Base-by-base conservation (phyloP, 2,797 vertebrate species). In the Propithecus deckenii region DNA sequence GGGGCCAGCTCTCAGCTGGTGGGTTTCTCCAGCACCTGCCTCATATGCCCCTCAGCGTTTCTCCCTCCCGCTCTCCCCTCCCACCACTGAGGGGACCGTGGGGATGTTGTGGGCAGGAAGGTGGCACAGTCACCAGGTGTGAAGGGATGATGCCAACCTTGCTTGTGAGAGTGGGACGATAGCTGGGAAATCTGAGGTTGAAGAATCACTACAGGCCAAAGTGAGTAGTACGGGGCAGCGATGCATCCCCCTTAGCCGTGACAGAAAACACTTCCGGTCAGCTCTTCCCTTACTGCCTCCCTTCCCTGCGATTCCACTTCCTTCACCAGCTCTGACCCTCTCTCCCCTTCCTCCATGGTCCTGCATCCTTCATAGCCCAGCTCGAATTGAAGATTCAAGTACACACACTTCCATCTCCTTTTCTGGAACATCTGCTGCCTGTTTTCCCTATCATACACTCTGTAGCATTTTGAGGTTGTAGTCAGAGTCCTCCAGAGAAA, bases 181-280 rank as follows among this genome's bases (percentile, higher is more conserved):
- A 13, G n/a, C 8, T 65, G 38, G 61, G 50, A 14, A 23, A 35
- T 38, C n/a, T 35, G 57, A 80, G 30, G 5, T 43, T 35, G 7
- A 50, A 55, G 85, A 71, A 67, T 55, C 74, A 10, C 46, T 14
- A 2, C 9, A 46, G 63, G 48, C 65, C 43, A 79, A 61, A 11
- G 43, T 14, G 43, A 28, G 17, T 30, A 32, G 1, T 10, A 11
- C 5, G 30, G 69, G 35, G 30, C 50, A 14, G 9, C 1, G 6
- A 7, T 2, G 12, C 6, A 25, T 12, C 6, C 41, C 2, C 11
- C 20, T 35, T 55, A 0, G 11, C 4, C 35, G 9, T 63, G 57
- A 9, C 14, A 59, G 35, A 52, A 69, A 43, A 25, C 18, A 1
- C n/a, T 75, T 57, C 20, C 50, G 8, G 43, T 30, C 9, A 6